These are phyloP conservation scores for Varanus komodoensis DNA, from an alignment of 2,113 vertebrate genomes.

Conservation along the genomic window DNA sequence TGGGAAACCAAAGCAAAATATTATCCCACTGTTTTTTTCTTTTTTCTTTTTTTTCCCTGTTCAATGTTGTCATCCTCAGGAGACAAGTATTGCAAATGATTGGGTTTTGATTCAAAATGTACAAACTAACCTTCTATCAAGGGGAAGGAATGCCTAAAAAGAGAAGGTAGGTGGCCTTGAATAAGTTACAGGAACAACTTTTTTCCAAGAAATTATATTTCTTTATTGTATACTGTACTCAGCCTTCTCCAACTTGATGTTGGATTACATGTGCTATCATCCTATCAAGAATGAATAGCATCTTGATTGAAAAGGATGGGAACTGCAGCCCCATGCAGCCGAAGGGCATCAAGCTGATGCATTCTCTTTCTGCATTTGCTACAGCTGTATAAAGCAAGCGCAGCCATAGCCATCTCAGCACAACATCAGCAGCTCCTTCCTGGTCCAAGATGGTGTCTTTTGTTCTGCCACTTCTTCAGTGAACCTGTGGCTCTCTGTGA, in stretches of 20 bases:
- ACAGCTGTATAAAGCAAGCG: background rate
- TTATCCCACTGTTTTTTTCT: slow-evolving; percentile 58
- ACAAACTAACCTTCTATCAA: slow-evolving; percentile 69
- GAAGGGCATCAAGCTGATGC: too few relatives aligned
- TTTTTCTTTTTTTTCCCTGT: slow-evolving; percentile 42
- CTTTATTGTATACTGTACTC: slow-evolving; percentile 1
- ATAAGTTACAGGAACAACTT: slow-evolving; percentile 78
- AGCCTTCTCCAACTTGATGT: too few relatives aligned
- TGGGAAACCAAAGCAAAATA: background rate
- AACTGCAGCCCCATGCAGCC: too few relatives aligned
- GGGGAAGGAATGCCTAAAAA: slow-evolving; percentile 58
- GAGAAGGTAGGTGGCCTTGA: slow-evolving; percentile 61
- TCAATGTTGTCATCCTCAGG: slow-evolving; percentile 72
- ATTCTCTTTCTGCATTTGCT: background rate
- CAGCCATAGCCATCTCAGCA: background rate
- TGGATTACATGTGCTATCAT: too few relatives aligned
- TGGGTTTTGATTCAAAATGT: slow-evolving; percentile 74
- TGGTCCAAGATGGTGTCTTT: background rate
- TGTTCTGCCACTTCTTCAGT: background rate
- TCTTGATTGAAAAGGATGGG: too few relatives aligned
- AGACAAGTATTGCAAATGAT: slow-evolving; percentile 75
- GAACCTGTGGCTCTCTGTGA: too few relatives aligned
- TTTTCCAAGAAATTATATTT: slow-evolving; percentile 82
- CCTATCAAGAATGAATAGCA: too few relatives aligned
- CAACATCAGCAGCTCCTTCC: background rate